These are phyloP conservation scores for Petrocephalus microphthalmus DNA, from an alignment of 2,113 vertebrate genomes.

Conservation along the genomic window DNA sequence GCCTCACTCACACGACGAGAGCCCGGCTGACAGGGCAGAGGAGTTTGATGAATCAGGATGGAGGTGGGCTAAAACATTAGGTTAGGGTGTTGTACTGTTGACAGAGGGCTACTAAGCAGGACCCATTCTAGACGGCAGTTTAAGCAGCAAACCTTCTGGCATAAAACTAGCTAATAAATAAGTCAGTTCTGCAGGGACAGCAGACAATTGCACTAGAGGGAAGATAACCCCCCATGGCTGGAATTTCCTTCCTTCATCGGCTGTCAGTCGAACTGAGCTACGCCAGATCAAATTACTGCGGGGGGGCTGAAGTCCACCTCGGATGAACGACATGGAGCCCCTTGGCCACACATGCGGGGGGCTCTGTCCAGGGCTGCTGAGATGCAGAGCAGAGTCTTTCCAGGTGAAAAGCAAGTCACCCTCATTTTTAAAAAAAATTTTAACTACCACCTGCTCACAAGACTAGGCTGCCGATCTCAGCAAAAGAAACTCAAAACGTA, in stretches of 20 bases:
- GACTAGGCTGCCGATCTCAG: background rate
- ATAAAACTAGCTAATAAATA: background rate
- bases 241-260: background rate
- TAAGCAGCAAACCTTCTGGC: background rate
- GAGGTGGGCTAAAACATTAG: background rate
- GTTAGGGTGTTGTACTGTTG: background rate
- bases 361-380: constrained; percentile 12
- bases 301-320: background rate
- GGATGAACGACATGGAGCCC: background rate
- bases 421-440: background rate
- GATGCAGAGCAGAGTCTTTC: background rate
- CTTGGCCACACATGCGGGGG: background rate
- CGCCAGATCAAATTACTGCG: background rate
- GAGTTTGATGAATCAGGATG: background rate
- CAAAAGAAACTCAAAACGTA: background rate
- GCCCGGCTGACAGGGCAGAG: background rate
- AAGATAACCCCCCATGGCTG: background rate
- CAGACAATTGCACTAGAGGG: background rate
- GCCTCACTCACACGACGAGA: background rate
- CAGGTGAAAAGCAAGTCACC: background rate
- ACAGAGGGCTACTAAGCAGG: background rate
- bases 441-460: constrained; percentile 17
- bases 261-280: background rate
- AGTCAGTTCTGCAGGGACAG: background rate
- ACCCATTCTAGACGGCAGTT: background rate